These are phyloP conservation scores for Actinernus sp. DNA, from an alignment of 92 coral and sea anemone species.

Conservation along the genomic window DNA sequence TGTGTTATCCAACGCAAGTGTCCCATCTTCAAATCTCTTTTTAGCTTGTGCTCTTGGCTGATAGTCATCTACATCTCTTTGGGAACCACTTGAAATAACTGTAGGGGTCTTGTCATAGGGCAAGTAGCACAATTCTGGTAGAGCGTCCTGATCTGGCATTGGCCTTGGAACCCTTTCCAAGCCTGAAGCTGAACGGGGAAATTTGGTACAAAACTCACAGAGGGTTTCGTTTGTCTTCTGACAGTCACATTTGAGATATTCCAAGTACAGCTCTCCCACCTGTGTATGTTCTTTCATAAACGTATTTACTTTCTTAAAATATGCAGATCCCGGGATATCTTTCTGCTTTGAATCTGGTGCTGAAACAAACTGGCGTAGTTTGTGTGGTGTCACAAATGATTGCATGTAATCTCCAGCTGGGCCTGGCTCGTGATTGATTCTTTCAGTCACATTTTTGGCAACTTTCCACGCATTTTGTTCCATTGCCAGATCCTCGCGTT, in stretches of 20 bases:
- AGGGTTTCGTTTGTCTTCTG: constrained; percentile 15
- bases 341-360: too few species aligned
- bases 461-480: constrained; percentile 55
- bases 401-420: constrained; percentile 62
- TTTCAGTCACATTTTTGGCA: constrained; percentile 46
- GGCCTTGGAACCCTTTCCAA: too few species aligned
- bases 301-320: too few species aligned
- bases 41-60: constrained; percentile 37
- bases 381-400: constrained; percentile 41
- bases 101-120: constrained; percentile 27
- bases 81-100: constrained; percentile 28
- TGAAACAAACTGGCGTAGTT: constrained; percentile 34
- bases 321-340: too few species aligned
- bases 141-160: constrained; percentile 45
- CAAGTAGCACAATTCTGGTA: constrained; percentile 42
- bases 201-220: too few species aligned
- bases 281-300: constrained; percentile 27
- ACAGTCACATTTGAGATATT: constrained; percentile 35
- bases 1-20: too few species aligned
- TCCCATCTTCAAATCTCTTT: too few species aligned
- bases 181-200: too few species aligned
- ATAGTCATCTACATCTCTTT: constrained; percentile 31
- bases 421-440: constrained; percentile 43
- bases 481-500: constrained; percentile 44
- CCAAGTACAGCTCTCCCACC: constrained; percentile 44